These are phyloP conservation scores for Stegodyphus dumicola DNA, from an alignment of 1,140 invertebrate genomes.

Conservation along the genomic window DNA sequence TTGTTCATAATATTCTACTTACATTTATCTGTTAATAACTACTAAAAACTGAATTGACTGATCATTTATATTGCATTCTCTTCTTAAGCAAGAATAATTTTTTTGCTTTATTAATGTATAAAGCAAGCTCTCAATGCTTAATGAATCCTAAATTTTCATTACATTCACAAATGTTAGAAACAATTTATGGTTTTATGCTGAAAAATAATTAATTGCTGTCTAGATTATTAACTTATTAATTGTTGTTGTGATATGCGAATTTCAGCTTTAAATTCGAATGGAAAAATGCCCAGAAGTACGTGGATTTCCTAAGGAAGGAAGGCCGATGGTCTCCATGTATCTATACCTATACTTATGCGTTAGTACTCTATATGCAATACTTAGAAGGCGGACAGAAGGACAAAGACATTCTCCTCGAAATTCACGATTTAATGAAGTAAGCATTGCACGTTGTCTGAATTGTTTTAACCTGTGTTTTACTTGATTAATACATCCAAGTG, in stretches of 20 bases:
- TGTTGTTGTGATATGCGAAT: not conserved
- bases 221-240: not conserved
- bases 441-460: not conserved
- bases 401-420: not conserved
- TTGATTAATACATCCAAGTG: no score
- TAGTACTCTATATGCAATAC: conserved; percentile 44
- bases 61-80: no score
- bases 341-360: conserved; percentile 56
- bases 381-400: conserved; percentile 36
- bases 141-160: no score
- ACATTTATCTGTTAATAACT: no score
- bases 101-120: no score
- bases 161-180: no score
- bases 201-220: not conserved
- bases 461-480: no score
- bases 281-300: conserved; percentile 41
- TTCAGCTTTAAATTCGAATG: conserved; percentile 60
- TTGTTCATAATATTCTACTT: no score
- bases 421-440: conserved; percentile 47
- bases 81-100: no score
- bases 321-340: conserved; percentile 60
- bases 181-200: not conserved
- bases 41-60: no score
- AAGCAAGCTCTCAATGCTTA: no score
- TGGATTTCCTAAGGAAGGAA: conserved; percentile 41